phyloP scores from a whole-genome alignment of 1,140 invertebrate genomes.

The Brachionus sp. region DNA sequence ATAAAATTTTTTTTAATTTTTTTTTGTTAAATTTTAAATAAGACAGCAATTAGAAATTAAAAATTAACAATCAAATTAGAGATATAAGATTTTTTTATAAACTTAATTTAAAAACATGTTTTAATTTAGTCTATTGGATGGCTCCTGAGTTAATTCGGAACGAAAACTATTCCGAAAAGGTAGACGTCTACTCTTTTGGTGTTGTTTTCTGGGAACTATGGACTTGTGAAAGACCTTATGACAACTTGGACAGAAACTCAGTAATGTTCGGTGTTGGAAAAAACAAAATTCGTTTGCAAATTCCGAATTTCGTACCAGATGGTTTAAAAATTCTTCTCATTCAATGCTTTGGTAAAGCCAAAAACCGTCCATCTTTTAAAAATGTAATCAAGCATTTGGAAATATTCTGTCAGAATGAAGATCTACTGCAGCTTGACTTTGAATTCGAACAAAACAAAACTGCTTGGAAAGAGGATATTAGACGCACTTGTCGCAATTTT shows the following conservation, averaged over 20 bases:
- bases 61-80: too few species aligned
- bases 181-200: slow-evolving; percentile 73
- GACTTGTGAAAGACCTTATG: slow-evolving; percentile 27
- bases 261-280: slow-evolving; percentile 72
- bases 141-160: slow-evolving; percentile 95
- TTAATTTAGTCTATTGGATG: slow-evolving; percentile 80
- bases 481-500: not conserved
- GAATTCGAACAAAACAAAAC: not conserved
- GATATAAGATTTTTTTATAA: too few species aligned
- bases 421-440: not conserved
- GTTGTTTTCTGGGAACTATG: slow-evolving; percentile 38
- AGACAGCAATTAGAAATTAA: too few species aligned
- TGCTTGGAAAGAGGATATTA: slow-evolving; percentile 1
- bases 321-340: slow-evolving; percentile 73
- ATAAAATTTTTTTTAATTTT: too few species aligned
- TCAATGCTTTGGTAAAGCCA: slow-evolving; percentile 83
- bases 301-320: slow-evolving; percentile 82
- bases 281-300: slow-evolving; percentile 80
- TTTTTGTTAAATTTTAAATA: too few species aligned
- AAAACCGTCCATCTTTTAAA: slow-evolving; percentile 88
- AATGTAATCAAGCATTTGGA: slow-evolving; percentile 83
- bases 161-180: slow-evolving; percentile 91
- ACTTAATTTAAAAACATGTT: too few species aligned
- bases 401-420: slow-evolving; percentile 66
- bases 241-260: not conserved